These are phyloP conservation scores for Zaprionus africanus DNA, from an alignment of 1,140 invertebrate genomes.

Conservation along the genomic window DNA sequence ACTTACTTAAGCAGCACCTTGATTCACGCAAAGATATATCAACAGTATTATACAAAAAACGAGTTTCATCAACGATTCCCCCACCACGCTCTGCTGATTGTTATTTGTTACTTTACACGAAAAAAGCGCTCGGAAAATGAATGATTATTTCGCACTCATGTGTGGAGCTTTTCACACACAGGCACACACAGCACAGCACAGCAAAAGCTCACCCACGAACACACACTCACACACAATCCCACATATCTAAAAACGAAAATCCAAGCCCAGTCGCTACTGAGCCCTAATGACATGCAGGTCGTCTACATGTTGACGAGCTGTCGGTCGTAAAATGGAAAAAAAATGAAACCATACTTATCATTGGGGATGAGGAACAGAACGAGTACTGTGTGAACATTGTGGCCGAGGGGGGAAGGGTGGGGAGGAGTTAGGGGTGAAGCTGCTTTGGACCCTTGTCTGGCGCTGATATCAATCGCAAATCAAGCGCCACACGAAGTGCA, in stretches of 20 bases:
- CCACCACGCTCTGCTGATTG: slow-evolving; percentile 28
- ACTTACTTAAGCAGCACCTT: slow-evolving; percentile 8
- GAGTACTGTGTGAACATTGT: not conserved
- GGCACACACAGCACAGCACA: not conserved
- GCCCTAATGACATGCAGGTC: slow-evolving; percentile 72
- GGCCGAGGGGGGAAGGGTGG: not conserved
- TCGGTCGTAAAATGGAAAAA: slow-evolving; percentile 45
- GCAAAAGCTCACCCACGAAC: slow-evolving; percentile 3
- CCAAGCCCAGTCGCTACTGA: slow-evolving; percentile 14
- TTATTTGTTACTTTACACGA: slow-evolving; percentile 38
- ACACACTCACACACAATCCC: not conserved
- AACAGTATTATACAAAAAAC: slow-evolving; percentile 28
- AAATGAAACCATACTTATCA: slow-evolving; percentile 41
- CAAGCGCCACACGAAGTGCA: slow-evolving; percentile 45
- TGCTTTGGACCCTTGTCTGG: slow-evolving; percentile 26
- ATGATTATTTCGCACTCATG: slow-evolving; percentile 63
- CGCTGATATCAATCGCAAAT: slow-evolving; percentile 58
- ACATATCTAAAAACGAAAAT: slow-evolving; percentile 42
- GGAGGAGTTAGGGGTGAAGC: not conserved
- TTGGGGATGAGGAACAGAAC: slow-evolving; percentile 7
- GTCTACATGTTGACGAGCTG: slow-evolving; percentile 53
- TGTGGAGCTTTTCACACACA: slow-evolving; percentile 12
- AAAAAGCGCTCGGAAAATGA: slow-evolving; percentile 57
- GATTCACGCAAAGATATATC: not conserved
- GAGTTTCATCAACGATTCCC: slow-evolving; percentile 21